These are phyloP conservation scores for Cotesia vestalis DNA, from an alignment of 1,140 invertebrate species.

Conservation along the genomic window DNA sequence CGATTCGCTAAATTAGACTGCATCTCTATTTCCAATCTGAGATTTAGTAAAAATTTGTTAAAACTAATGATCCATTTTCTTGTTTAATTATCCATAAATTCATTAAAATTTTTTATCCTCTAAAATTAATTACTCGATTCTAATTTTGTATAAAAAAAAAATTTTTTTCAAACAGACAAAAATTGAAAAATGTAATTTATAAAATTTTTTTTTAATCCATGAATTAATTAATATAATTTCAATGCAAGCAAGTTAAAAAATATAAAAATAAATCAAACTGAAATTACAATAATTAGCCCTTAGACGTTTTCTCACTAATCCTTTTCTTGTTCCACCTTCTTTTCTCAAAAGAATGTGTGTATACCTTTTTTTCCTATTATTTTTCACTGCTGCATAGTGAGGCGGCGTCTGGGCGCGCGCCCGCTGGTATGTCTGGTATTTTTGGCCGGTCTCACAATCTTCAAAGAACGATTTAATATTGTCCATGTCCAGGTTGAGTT, in stretches of 20 bases:
- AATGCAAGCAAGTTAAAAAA: background rate
- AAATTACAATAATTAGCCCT: background rate
- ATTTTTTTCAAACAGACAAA: too few relatives aligned
- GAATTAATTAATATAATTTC: too few relatives aligned
- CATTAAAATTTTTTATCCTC: too few relatives aligned
- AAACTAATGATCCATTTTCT: too few relatives aligned
- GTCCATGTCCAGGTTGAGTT: slow-evolving; percentile 5
- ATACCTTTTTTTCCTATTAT: slow-evolving; percentile 53
- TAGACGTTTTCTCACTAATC: slow-evolving; percentile 34
- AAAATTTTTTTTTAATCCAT: too few relatives aligned
- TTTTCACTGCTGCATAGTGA: slow-evolving; percentile 56
- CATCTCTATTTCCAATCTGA: too few relatives aligned
- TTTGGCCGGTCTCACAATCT: slow-evolving; percentile 44
- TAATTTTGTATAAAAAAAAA: too few relatives aligned
- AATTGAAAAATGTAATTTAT: too few relatives aligned
- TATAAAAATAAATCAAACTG: background rate
- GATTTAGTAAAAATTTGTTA: too few relatives aligned
- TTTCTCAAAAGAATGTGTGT: slow-evolving; percentile 11
- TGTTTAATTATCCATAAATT: too few relatives aligned
- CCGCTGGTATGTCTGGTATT: slow-evolving; percentile 64
- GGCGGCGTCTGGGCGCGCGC: slow-evolving; percentile 64
- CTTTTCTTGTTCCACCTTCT: slow-evolving; percentile 40
- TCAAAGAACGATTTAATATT: slow-evolving; percentile 26
- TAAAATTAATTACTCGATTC: too few relatives aligned
- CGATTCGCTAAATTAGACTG: too few relatives aligned